Percentiles rank a stretch among this genome's conserved stretches.
Evolutionary conservation across 2,113 vertebrate species (phyloP).

Genomic region (Peromyscus leucopus): DNA sequence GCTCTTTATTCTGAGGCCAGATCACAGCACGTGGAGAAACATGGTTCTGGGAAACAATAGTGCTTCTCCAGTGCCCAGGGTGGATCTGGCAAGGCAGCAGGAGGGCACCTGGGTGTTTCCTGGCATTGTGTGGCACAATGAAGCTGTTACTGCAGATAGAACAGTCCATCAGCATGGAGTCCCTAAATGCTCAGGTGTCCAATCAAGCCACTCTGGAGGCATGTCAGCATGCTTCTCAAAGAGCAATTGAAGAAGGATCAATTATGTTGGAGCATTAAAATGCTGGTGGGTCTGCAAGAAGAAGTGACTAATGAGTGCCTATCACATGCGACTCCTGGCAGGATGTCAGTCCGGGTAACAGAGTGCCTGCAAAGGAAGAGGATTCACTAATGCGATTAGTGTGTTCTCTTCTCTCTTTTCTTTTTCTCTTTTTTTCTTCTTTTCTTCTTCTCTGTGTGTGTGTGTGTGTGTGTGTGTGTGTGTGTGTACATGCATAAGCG

Average conservation of each 20-base stretch:
- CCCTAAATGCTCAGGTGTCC: constrained; percentile 75
- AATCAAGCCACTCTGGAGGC: constrained; percentile 68
- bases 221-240: constrained; percentile 13
- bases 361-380: too few relatives aligned
- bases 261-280: not conserved
- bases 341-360: not conserved
- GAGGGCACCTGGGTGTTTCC: not conserved
- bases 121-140: not conserved
- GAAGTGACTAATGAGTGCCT: not conserved
- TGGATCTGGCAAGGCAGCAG: not conserved
- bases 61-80: not conserved
- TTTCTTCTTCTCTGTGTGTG: too few relatives aligned
- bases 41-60: not conserved
- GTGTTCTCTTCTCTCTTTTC: too few relatives aligned
- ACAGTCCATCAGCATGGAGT: constrained; percentile 8
- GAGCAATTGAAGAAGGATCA: constrained; percentile 52
- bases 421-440: too few relatives aligned
- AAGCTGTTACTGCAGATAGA: constrained; percentile 55
- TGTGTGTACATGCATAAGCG: too few relatives aligned
- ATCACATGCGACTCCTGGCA: not conserved
- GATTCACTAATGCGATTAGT: not conserved
- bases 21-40: constrained; percentile 42
- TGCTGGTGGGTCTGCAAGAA: not conserved
- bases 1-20: not conserved
- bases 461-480: too few relatives aligned